Evolutionary conservation across 1,140 invertebrate genomes (phyloP), one percentile per base, ranked within the genome.

Genomic region (Bombus superbus): DNA sequence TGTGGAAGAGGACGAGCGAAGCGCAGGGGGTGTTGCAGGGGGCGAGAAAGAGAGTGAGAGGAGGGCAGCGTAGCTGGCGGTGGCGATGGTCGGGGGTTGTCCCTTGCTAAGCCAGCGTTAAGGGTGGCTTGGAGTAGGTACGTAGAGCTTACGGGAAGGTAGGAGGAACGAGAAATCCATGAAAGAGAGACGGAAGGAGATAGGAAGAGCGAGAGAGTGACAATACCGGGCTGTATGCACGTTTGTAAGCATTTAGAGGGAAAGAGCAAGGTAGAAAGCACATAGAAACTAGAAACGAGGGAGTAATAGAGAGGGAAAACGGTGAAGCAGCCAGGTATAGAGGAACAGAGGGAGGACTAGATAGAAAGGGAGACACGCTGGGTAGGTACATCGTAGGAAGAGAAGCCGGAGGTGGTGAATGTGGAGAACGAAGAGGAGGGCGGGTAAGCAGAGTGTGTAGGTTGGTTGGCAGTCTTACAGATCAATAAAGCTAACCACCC

Each of bases 401-500:
- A 89, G 88, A 87, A 91, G 79, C 80, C 83, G 83, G 88, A 88
- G 90, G 83, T 88, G 83, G 91, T 89, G 92, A 89, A 89, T 86
- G 89, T 85, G 76, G 88, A 91, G 89, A 88, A 90, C 85, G 92
- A 90, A 90, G 90, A 90, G 92, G 91, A 90, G 91, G 81, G 89
- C 91, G 91, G 90, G 92, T 92, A 92, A 92, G 92, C 91, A 91
- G 91, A 92, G 92, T 94, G 89, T 92, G 93, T 93, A 94, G 92
- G 92, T 94, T 94, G 92, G 92, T 94, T 94, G 94, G 94, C 92
- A 95, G 95, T 95, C 94, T 95, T 95, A 95, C 95, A 95, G 95
- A 95, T 95, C 95, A 95, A 95, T 95, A 95, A 95, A 95, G 94
- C 94, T 95, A 95, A 95, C 94, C 94, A 95, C 92, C 94, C 93